phyloP scores from a whole-genome alignment of 2,113 vertebrate genomes.

The Amazona guildingii region DNA sequence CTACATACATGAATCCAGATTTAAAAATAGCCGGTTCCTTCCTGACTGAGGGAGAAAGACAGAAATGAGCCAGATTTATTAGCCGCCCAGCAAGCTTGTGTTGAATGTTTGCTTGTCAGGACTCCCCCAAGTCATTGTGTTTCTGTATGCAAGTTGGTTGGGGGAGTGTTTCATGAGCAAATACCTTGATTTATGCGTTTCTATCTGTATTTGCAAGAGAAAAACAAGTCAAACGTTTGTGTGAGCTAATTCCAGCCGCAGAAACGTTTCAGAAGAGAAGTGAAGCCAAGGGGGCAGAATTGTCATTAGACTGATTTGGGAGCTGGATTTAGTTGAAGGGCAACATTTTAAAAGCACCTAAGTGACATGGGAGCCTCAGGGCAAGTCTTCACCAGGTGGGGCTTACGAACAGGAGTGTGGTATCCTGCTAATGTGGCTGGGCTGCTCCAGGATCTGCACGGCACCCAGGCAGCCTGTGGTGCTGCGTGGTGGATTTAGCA shows the following conservation, averaged over 20 bases:
- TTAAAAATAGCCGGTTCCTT: constrained; percentile 70
- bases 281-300: constrained; percentile 22
- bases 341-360: constrained; percentile 45
- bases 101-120: constrained; percentile 31
- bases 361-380: constrained; percentile 34
- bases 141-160: background rate
- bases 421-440: background rate
- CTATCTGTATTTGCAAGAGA: background rate
- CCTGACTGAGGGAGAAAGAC: constrained; percentile 44
- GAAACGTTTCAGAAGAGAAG: background rate
- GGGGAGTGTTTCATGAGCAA: background rate
- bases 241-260: background rate
- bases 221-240: background rate
- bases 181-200: constrained; percentile 17
- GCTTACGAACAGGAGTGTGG: background rate
- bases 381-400: constrained; percentile 34
- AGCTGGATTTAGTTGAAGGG: constrained; percentile 45
- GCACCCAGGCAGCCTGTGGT: background rate
- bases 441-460: background rate
- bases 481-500: constrained; percentile 21
- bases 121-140: background rate
- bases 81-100: background rate
- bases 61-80: constrained; percentile 56
- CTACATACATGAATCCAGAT: constrained; percentile 6
- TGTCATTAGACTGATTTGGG: constrained; percentile 17